Evolutionary conservation across 1,140 invertebrate genomes (phyloP), one percentile per base, ranked within the genome.

Genomic region (Platorchestia sp.): DNA sequence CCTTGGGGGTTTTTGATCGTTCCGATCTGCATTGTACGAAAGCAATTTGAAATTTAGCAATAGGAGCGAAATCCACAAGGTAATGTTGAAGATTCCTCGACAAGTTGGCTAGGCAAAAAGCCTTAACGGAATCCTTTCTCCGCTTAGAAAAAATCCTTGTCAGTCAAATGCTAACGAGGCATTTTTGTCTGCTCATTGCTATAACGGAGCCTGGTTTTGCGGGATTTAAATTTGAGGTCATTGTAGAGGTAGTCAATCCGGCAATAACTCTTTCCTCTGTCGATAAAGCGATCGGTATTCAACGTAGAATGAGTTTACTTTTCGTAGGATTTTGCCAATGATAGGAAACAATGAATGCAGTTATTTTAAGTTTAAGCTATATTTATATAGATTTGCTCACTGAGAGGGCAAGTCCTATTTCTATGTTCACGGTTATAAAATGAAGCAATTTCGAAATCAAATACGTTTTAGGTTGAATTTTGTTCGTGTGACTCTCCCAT

Each of bases 121-220:
- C 87, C 10, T 3, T 27, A 45, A 42, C 87, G 87, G 87, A 90
- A 93, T 40, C 91, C 43, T 45, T 93, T n/a, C 91, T 44, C 19
- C 45, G 3, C 44, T 47, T 6, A 47, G 40, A 93, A 93, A 93
- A 75, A 47, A 42, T 44, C 45, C 91, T 19, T 93, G 43, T 47
- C 91, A 44, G 91, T 93, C 43, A 93, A 93, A 93, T 93, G 45
- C 91, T 93, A 93, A 93, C 45, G 91, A 93, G 91, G 91, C 27
- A 10, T 45, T 93, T 93, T 93, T 93, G 59, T 75, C 36, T 75
- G 27, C 59, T 27, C 1, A 3, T 10, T 75, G 59, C 59, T 22
- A 75, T 75, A 75, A 75, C 59, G 59, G 59, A 75, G 36, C 36
- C 59, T 36, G 7, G 59, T 27, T 75, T 75, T 75, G 27, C 14